A percentile compares a stretch with the other conserved stretches of the same genome.
Evolutionary conservation across 2,113 vertebrate species (phyloP).

Genomic region (Rallus limicola): DNA sequence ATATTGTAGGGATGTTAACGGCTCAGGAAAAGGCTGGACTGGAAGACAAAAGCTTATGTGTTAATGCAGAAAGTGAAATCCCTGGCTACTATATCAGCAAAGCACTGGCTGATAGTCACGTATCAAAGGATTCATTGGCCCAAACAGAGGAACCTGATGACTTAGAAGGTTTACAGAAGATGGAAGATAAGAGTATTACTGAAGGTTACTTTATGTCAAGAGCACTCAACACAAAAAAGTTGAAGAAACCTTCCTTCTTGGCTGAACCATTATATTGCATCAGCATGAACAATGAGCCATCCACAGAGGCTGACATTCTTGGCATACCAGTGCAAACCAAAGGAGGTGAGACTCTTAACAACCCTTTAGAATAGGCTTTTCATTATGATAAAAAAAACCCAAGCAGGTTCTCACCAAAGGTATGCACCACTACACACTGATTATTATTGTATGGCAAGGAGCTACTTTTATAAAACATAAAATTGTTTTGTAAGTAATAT

Average conservation of each 20-base stretch:
- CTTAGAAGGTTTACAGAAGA: constrained; percentile 58
- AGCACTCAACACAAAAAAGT: constrained; percentile 70
- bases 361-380: constrained; percentile 51
- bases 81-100: constrained; percentile 57
- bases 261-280: constrained; percentile 64
- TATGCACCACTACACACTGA: background rate
- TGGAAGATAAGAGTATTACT: constrained; percentile 41
- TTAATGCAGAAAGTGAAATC: constrained; percentile 15
- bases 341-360: constrained; percentile 71
- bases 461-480: background rate
- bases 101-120: constrained; percentile 47
- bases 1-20: constrained; percentile 53
- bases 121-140: constrained; percentile 48
- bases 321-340: constrained; percentile 59
- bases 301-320: constrained; percentile 58
- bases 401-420: constrained; percentile 43
- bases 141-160: constrained; percentile 60
- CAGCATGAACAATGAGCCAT: constrained; percentile 48
- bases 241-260: constrained; percentile 77
- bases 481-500: background rate
- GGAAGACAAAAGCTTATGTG: background rate
- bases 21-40: constrained; percentile 22
- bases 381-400: constrained; percentile 45
- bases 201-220: constrained; percentile 79
- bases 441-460: background rate